phyloP scores from a whole-genome alignment of 1,140 invertebrate genomes.

The Semibalanus balanoides region DNA sequence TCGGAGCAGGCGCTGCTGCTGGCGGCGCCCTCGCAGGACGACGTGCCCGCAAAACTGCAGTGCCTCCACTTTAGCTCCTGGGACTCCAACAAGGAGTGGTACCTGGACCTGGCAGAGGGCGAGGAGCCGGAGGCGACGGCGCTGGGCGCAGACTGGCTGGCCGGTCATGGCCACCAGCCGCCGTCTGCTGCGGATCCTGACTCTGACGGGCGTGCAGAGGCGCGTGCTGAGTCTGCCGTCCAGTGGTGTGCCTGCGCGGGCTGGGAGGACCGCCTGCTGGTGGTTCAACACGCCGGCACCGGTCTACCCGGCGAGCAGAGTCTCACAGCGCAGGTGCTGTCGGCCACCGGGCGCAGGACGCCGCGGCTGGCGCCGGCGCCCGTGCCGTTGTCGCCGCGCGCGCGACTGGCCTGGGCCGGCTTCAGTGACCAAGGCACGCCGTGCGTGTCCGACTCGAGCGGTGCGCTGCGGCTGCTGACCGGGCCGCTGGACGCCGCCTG shows the following conservation, averaged over 20 bases:
- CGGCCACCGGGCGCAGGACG: constrained; percentile 23
- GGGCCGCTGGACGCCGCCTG: neutral
- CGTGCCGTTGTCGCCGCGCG: constrained; percentile 52
- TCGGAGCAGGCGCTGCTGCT: constrained; percentile 61
- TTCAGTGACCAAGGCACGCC: constrained; percentile 52
- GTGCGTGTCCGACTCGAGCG: neutral
- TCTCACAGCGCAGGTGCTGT: constrained; percentile 30
- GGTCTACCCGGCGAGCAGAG: constrained; percentile 36
- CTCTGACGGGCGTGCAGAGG: constrained; percentile 67
- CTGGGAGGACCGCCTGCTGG: constrained; percentile 49
- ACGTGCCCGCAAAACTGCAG: constrained; percentile 42
- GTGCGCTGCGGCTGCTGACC: neutral
- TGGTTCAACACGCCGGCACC: constrained; percentile 56
- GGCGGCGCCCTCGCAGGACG: constrained; percentile 45
- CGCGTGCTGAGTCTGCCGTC: constrained; percentile 58
- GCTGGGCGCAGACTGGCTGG: constrained; percentile 53
- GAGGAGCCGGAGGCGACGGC: constrained; percentile 60
- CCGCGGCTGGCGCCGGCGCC: constrained; percentile 23
- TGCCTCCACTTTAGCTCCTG: constrained; percentile 58
- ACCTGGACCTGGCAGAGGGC: constrained; percentile 49
- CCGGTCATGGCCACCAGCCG: constrained; percentile 60
- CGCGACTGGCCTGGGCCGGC: constrained; percentile 63
- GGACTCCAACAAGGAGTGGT: constrained; percentile 79
- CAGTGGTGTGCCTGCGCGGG: constrained; percentile 52
- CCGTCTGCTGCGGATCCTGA: constrained; percentile 63